Evolutionary conservation across 2,888 invertebrate genomes (phyloP), one percentile per base, ranked within the genome.

Genomic region (Andrena marginata): DNA sequence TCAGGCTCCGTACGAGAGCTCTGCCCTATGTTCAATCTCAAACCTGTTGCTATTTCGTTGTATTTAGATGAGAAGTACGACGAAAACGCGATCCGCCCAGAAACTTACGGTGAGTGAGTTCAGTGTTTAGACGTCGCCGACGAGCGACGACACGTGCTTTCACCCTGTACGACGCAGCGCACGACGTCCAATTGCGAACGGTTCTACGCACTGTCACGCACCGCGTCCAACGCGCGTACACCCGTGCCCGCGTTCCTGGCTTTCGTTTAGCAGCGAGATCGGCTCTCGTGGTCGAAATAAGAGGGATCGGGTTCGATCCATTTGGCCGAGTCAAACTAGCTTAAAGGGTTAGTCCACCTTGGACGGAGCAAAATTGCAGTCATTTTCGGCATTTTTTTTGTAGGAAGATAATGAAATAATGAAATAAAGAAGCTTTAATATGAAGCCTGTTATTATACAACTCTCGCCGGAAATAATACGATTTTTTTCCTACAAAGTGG

Each of bases 71-170:
- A 89, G 84, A 92, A 88, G 91, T 79, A 87, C 85, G 93, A 93
- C 86, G 92, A 92, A 92, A 93, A 93, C 88, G 91, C 92, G 88
- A 93, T 93, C 90, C 90, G 88, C 85, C 92, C 91, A 87, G 90
- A 89, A 80, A 73, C 83, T 83, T 83, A 74, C 85, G 93, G 93
- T 93, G 93, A 93, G 93, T 93, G 85, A 89, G 86, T 80, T 84
- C 82, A 87, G 78, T 87, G 84, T 88, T 89, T 87, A 82, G 85
- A 82, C 82, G 83, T 89, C 86, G 89, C 85, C 80, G 79, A 89
- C 77, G 82, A 75, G 87, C 87, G 86, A 86, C 83, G 82, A 86
- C 88, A 88, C 88, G 88, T 88, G 88, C 89, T 88, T 86, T 70
- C 84, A 81, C 74, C 74, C 70, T 77, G 64, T 80, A 67, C 77